Base-by-base conservation (phyloP, 1,140 invertebrate species). In the Ladona fulva region DNA sequence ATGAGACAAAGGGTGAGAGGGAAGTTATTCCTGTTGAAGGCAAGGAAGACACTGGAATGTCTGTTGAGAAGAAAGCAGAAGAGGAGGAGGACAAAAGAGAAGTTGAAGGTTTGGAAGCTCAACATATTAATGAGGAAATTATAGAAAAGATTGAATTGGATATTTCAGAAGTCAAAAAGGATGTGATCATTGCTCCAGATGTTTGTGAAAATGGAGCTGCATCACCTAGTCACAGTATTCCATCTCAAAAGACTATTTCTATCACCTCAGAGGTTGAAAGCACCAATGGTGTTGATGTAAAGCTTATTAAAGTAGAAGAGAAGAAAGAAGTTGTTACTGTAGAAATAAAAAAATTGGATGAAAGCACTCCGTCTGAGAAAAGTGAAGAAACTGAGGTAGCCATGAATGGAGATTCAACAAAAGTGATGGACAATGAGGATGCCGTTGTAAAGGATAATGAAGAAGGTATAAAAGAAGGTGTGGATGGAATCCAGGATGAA, bases 381-480 rank as follows among this genome's bases (percentile, higher is more conserved):
- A 37, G 78, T 29, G 78, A 79, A 24, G 79, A 80, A 66, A 76
- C 77, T 74, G 80, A 80, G 74, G 78, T 75, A 76, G 37, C 73
- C 74, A 77, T 74, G 5, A 74, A 74, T 59, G 77, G 75, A 37
- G 59, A 42, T 42, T 37, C 52, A 16, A 74, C 79, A 37, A 44
- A 76, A 42, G 74, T 74, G 73, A 78, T 52, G 22, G 79, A 75
- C 24, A 77, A 78, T 24, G 78, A 79, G 42, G 74, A 74, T 42
- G 78, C 79, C 19, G 25, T 24, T 14, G 77, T 77, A 24, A 78
- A 74, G 24, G 37, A 29, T 76, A 77, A 80, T 37, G 77, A 77
- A 52, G 24, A 85, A 74, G 83, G 83, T n/a, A 83, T 79, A 16
- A 80, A 81, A 12, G 80, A 79, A 74, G 82, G 83, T 59, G 78